These are phyloP conservation scores for Thyatira batis DNA, from an alignment of 2,888 invertebrate genomes.

Conservation along the genomic window DNA sequence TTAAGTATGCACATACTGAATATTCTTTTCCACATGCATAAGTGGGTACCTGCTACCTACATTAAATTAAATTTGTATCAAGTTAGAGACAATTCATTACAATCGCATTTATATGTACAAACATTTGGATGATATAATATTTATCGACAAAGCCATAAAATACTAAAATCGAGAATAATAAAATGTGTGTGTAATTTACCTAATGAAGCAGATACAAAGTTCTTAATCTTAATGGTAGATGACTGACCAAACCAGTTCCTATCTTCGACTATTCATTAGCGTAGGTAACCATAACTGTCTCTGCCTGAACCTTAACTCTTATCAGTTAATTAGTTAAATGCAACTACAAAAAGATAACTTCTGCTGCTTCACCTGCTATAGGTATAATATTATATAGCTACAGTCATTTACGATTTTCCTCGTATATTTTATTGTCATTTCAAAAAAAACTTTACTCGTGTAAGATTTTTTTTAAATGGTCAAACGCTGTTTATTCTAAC, in stretches of 20 bases:
- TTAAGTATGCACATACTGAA: neutral
- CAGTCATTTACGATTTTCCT: neutral
- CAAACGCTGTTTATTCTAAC: too few species aligned
- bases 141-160: neutral
- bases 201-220: slow-evolving; percentile 31
- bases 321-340: slow-evolving; percentile 33
- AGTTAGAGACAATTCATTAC: too few species aligned
- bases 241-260: slow-evolving; percentile 18
- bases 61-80: too few species aligned
- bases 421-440: neutral
- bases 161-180: neutral
- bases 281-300: slow-evolving; percentile 30
- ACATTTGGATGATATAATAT: too few species aligned
- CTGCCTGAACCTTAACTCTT: slow-evolving; percentile 24
- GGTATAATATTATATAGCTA: too few species aligned
- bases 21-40: too few species aligned
- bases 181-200: slow-evolving; percentile 15
- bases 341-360: slow-evolving; percentile 3
- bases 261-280: slow-evolving; percentile 36
- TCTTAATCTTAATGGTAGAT: slow-evolving; percentile 19
- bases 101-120: too few species aligned
- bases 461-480: too few species aligned
- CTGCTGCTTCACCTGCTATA: neutral
- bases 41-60: too few species aligned
- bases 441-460: neutral